Percentiles rank a stretch among this genome's conserved stretches.
phyloP scores from a whole-genome alignment of 2,888 invertebrate species.

The Cerceris ruficornis region DNA sequence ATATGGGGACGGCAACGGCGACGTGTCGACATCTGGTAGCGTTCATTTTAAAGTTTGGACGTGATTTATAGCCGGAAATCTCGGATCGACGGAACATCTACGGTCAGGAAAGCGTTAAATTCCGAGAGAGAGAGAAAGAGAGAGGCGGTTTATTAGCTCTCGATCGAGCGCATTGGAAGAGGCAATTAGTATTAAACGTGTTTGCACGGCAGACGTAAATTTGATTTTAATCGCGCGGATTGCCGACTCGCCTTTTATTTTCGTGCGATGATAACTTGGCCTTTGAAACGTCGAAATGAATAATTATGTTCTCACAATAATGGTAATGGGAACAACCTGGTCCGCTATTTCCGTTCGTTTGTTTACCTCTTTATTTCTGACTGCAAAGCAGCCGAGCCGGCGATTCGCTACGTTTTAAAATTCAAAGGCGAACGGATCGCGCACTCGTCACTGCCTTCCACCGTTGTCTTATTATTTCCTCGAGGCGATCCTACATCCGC shows the following conservation, averaged over 20 bases:
- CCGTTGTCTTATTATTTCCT: background rate
- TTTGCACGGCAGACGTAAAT: constrained; percentile 1
- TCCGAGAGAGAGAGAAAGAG: background rate
- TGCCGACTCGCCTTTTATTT: constrained; percentile 39
- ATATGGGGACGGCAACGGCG: no score
- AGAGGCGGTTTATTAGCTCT: no score
- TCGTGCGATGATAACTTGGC: constrained; percentile 33
- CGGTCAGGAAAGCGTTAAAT: no score
- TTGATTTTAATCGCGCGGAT: constrained; percentile 34
- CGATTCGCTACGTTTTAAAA: constrained; percentile 55
- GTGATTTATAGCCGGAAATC: no score
- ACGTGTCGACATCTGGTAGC: no score
- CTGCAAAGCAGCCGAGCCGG: constrained; percentile 47
- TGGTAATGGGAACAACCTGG: constrained; percentile 60
- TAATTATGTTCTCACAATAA: constrained; percentile 58
- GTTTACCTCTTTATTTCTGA: constrained; percentile 61
- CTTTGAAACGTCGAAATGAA: constrained; percentile 57
- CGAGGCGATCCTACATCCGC: background rate
- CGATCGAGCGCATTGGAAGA: background rate
- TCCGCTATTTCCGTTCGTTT: constrained; percentile 60
- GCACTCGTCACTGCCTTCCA: constrained; percentile 34
- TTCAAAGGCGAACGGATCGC: constrained; percentile 43
- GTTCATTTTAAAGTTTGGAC: no score
- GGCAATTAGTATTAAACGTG: constrained; percentile 15
- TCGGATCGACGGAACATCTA: no score